Evolutionary conservation across 2,888 invertebrate species (phyloP).

Genomic region (Protodeltote pygarga): DNA sequence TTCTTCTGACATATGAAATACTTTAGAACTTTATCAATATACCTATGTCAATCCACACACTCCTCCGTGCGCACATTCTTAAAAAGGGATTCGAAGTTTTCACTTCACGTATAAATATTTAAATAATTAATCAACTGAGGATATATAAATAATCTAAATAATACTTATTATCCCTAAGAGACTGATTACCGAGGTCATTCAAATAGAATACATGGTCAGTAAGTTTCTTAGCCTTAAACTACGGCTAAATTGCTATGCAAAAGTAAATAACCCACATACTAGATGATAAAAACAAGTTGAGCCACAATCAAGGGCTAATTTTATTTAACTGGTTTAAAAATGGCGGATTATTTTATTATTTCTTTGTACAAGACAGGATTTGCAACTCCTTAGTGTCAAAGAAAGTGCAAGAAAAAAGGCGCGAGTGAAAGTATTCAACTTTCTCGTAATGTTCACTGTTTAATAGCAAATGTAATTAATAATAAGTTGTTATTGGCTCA

Average conservation of each 20-base stretch:
- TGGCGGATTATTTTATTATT: background rate
- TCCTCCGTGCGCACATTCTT: no score
- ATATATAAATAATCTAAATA: no score
- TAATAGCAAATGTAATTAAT: conserved; percentile 1
- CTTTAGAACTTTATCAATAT: no score
- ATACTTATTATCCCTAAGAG: no score
- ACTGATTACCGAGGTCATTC: no score
- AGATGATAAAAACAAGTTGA: conserved; percentile 4
- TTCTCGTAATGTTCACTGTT: conserved; percentile 38
- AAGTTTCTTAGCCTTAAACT: background rate
- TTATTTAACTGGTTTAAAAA: conserved; percentile 13
- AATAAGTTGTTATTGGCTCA: background rate
- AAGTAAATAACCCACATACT: background rate
- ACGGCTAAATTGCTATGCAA: background rate
- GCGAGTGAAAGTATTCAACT: conserved; percentile 54
- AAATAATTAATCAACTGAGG: no score
- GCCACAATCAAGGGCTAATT: conserved; percentile 1
- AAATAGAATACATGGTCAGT: no score
- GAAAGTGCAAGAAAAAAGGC: conserved; percentile 47
- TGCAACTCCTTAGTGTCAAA: conserved; percentile 22
- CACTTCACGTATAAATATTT: no score
- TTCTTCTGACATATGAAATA: no score
- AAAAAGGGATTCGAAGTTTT: no score
- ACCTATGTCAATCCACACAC: no score
- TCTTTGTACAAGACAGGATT: conserved; percentile 23